A percentile compares a stretch with the other conserved stretches of the same genome.
Conservation (phyloP, 2,113 vertebrate species). For the Salvelinus alpinus region DNA sequence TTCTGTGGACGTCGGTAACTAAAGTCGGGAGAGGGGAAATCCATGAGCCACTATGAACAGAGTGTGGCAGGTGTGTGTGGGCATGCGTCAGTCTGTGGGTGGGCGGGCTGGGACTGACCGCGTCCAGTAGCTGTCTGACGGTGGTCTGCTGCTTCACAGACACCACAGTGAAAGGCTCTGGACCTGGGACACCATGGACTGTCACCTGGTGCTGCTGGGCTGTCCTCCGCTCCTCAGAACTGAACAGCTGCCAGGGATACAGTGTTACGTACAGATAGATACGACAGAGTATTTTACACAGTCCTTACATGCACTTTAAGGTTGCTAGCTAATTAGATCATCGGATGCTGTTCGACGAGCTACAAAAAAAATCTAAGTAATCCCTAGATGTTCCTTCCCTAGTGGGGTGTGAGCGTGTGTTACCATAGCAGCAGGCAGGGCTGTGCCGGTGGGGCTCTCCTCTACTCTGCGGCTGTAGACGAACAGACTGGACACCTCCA, state of each 20-base stretch:
- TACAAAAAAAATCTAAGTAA: background rate
- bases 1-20: constrained; percentile 76
- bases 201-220: constrained; percentile 79
- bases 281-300: background rate
- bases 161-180: constrained; percentile 88
- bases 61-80: background rate
- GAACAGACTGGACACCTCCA: constrained; percentile 94
- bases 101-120: constrained; percentile 65
- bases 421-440: constrained; percentile 81
- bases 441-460: constrained; percentile 79
- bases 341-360: background rate
- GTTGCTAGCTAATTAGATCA: background rate
- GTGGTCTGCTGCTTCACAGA: constrained; percentile 78
- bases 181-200: constrained; percentile 85
- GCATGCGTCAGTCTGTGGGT: background rate
- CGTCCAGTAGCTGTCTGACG: constrained; percentile 85
- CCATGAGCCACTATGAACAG: background rate
- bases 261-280: background rate
- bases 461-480: constrained; percentile 91
- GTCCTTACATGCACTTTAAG: background rate
- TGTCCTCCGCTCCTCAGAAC: constrained; percentile 77
- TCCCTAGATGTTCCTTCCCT: too few species aligned
- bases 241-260: constrained; percentile 79
- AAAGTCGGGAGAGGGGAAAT: background rate
- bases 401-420: constrained; percentile 28